Evolutionary conservation across 2,888 invertebrate genomes (phyloP), one percentile per base, ranked within the genome.

Genomic region (Thereva nobilitata): DNA sequence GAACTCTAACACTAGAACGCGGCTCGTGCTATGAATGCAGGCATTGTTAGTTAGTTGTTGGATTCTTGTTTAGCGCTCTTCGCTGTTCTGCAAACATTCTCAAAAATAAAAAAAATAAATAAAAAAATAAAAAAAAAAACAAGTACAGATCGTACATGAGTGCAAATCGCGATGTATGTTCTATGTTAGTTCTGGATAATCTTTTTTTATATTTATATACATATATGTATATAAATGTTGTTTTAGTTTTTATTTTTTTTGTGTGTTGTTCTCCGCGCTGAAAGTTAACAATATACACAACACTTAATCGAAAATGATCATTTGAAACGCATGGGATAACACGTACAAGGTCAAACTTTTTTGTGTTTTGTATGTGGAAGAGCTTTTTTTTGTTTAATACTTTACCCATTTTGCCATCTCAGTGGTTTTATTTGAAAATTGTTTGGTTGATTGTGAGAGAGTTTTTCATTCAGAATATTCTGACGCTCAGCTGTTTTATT

Each of bases 271-370:
- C 23, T 23, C 23, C 23, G 23, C 23, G 23, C 23, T 23, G 23
- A 23, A 23, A 23, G 23, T 23, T 23, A 23, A 55, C 49, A 61
- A 61, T 57, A 57, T 57, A 59, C 35, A 41, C 63, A 40, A 49
- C 23, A 63, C 52, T 49, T 63, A 69, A 64, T 64, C 59, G 61
- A 66, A 42, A 64, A 55, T 64, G 67, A 64, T 66, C 67, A 53
- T 70, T 73, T 73, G 73, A 74, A 76, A 75, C 76, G 75, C 76
- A 76, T 74, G 76, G 75, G 74, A 72, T 75, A 74, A 71, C 71
- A 74, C 71, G 71, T 75, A 77, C 79, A 80, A 80, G 80, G 80
- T 80, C 79, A 77, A 77, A 76, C 76, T 77, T 77, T 76, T 73
- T 71, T 72, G 65, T 71, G 49, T 61, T 59, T 37, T 34, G 55